phyloP scores from a whole-genome alignment of 1,140 invertebrate genomes.

The Drosophila arizonae region DNA sequence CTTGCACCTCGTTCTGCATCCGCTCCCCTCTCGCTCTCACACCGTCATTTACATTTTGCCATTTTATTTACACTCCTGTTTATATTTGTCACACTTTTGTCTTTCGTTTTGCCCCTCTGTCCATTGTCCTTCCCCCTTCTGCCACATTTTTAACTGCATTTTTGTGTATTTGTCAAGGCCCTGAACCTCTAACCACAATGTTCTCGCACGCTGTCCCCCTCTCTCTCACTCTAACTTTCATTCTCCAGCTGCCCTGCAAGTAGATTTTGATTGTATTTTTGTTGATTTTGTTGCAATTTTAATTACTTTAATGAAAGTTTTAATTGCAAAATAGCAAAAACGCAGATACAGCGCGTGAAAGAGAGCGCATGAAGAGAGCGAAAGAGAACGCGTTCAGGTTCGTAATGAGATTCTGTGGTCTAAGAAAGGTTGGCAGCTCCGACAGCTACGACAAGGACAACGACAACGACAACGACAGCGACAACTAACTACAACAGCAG shows the following conservation, averaged over 20 bases:
- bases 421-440: conserved; percentile 76
- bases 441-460: conserved; percentile 48
- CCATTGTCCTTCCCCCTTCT: neutral
- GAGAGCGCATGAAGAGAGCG: neutral
- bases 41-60: conserved; percentile 52
- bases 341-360: conserved; percentile 29
- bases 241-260: conserved; percentile 14
- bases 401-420: conserved; percentile 78
- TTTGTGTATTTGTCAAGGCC: conserved; percentile 74
- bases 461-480: conserved; percentile 1
- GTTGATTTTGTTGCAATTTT: conserved; percentile 82
- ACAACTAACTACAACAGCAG: conserved; percentile 1
- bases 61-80: conserved; percentile 79
- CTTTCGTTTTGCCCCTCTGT: conserved; percentile 50
- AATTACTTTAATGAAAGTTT: conserved; percentile 82
- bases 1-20: neutral
- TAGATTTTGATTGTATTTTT: conserved; percentile 80
- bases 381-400: conserved; percentile 16
- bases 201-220: neutral
- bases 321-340: conserved; percentile 80
- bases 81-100: conserved; percentile 80
- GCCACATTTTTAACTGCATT: conserved; percentile 72
- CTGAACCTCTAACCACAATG: conserved; percentile 45
- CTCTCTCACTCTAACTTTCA: neutral
- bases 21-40: neutral